Base-by-base conservation (phyloP, 1,140 invertebrate genomes). In the Frieseomelitta varia region DNA sequence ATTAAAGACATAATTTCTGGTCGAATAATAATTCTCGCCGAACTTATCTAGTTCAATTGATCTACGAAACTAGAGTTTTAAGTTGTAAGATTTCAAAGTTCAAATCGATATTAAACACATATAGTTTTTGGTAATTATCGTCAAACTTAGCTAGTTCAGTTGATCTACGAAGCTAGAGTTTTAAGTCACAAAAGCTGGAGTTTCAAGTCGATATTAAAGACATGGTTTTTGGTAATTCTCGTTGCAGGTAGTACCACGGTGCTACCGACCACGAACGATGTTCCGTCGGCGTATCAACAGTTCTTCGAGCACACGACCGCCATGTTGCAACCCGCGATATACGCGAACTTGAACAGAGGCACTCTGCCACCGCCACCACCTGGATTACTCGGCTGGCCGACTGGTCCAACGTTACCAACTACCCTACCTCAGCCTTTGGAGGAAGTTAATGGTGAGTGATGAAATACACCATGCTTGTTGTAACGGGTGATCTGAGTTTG, bases 291-390 rank as follows among this genome's bases (percentile, higher is more conserved):
- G n/a, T 94, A 94, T 74, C 94, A 95, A 58, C 94, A 95, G 79
- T 91, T 95, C 8, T 81, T 95, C 53, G 94, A 95, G 79, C 94
- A 94, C 63, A 94, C 94, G 11, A 90, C 91, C 56, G 92, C 92
- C 39, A 94, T 94, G 92, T 47, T 95, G 2, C 94, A 95, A 79
- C 94, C 93, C 10, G 90, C 85, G 75, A 85, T 93, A 51, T 94
- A 93, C 80, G 91, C 91, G 30, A 90, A 93, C 75, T 80, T 94
- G n/a, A 92, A 92, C 39, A 91, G 94, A 90, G 89, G 91, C 10
- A 89, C 82, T 17, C 84, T 93, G 47, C 92, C 92, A 53, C 92
- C 91, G 15, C 91, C 93, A 30, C 88, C 94, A 10, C 90, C 91
- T 10, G 92, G 91, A 47, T 84, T 94, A 15, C 74, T 95, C 1